Evolutionary conservation across 35 echinoderm and acorn worm species (phyloP).

Genomic region (Chiridota heheva): DNA sequence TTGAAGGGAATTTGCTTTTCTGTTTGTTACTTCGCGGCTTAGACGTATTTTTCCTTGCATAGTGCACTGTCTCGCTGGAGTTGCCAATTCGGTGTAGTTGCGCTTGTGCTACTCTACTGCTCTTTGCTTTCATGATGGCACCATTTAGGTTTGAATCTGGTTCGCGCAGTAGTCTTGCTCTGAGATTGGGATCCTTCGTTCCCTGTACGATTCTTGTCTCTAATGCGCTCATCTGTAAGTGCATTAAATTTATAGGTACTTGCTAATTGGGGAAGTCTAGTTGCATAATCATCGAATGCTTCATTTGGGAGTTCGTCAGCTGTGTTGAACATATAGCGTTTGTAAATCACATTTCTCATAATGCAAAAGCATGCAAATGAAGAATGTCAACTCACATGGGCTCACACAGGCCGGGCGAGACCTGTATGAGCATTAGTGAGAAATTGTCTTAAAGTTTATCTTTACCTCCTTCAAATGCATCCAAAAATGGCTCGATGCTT

Average conservation of each 20-base stretch:
- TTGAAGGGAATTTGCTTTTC: not conserved
- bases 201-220: not conserved
- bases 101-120: not conserved
- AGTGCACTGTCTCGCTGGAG: not conserved
- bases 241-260: slow-evolving; percentile 1
- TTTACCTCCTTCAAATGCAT: no score
- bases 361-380: no score
- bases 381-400: no score
- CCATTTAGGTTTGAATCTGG: not conserved
- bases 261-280: not conserved
- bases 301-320: no score
- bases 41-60: not conserved
- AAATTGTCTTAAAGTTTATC: no score
- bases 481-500: no score
- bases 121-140: not conserved
- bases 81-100: not conserved
- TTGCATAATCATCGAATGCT: no score
- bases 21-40: slow-evolving; percentile 19
- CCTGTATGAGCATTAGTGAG: no score
- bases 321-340: no score
- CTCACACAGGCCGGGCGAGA: no score
- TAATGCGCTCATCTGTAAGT: slow-evolving; percentile 6
- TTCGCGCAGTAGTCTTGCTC: not conserved
- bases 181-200: not conserved
- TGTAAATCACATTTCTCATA: no score